Base-by-base conservation (phyloP, 2,797 vertebrate genomes). In the Fratercula arctica region DNA sequence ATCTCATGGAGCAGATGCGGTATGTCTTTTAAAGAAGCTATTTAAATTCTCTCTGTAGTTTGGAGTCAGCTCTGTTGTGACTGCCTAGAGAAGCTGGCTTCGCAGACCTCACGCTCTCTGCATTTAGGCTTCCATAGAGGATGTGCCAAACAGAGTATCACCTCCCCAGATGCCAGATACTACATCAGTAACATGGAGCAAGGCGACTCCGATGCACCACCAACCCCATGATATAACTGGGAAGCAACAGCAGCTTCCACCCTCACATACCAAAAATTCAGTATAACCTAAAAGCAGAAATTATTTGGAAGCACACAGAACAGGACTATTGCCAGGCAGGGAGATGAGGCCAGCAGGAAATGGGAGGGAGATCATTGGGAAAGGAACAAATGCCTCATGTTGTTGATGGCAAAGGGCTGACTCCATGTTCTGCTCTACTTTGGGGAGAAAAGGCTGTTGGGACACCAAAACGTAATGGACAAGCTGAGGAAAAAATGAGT, bases 311-410 rank as follows among this genome's bases (percentile, higher is more conserved):
- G 33, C 29, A 87, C 26, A 67, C 5, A 90, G 64, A 78, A 78
- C 10, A 89, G 43, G 31, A 66, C 31, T 85, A 73, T 6, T 81
- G 85, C 59, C 76, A 94, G 63, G 28, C 69, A 88, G 45, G 3
- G 23, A 83, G 69, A 56, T n/a, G 2, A 89, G 37, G 72, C 72
- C 92, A 97, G 60, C 53, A 90, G 72, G 61, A 95, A 95, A 87
- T 23, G 39, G 54, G 46, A 93, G 45, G 45, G 48, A 93, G 39
- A 78, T 43, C 15, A 68, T 4, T 69, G 39, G 23, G 69, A 93
- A 92, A 73, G 85, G 73, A 97, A 91, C 8, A 68, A 93, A 90
- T 39, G 28, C n/a, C 79, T 94, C 59, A 67, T 37, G 24, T 9
- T 73, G 46, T 51, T 79, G 39, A 69, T 31, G 16, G 17, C 35